A percentile compares a stretch with the other conserved stretches of the same genome.
phyloP scores from a whole-genome alignment of 2,797 vertebrate genomes.

The Masticophis lateralis region DNA sequence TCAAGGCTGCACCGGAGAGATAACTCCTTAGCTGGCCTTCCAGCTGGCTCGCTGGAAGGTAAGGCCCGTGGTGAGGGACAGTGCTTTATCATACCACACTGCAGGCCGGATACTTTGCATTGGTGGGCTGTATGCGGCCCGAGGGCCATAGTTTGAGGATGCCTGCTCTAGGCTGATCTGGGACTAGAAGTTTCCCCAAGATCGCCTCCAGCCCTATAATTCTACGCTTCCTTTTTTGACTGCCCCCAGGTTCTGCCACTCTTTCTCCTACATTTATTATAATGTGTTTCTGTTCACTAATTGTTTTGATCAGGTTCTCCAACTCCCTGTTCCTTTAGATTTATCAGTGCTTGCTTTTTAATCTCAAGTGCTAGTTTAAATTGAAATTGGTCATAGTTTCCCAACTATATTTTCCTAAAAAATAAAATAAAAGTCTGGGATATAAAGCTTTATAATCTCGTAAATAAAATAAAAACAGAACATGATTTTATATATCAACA shows the following conservation, averaged over 20 bases:
- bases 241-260: neutral
- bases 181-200: neutral
- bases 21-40: no score
- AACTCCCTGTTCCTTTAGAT: neutral
- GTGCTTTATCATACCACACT: no score
- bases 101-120: no score
- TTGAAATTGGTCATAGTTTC: neutral
- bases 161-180: neutral
- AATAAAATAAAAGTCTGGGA: neutral
- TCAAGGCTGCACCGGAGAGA: no score
- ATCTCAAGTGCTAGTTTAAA: neutral
- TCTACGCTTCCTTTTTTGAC: neutral
- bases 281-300: neutral
- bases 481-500: neutral
- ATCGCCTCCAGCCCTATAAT: neutral
- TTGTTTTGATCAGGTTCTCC: neutral
- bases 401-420: neutral
- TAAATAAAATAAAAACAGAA: neutral
- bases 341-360: neutral
- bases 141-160: no score
- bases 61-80: no score
- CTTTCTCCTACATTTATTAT: neutral
- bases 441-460: neutral
- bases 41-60: no score
- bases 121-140: no score